phyloP scores from a whole-genome alignment of 92 coral and sea anemone species.

The Heteractis magnifica region DNA sequence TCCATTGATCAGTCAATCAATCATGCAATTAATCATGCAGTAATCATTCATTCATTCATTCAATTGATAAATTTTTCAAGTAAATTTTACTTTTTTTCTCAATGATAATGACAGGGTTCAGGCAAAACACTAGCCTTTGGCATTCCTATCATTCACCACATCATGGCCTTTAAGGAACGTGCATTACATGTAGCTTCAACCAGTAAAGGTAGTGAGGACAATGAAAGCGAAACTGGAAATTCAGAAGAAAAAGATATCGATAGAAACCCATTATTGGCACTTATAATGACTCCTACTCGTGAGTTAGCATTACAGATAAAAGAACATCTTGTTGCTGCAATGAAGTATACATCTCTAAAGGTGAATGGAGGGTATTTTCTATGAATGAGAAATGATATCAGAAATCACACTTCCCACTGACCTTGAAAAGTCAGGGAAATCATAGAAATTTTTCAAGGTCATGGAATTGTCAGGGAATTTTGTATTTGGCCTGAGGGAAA shows the following conservation, averaged over 20 bases:
- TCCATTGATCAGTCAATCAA: too few species aligned
- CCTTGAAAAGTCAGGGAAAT: too few species aligned
- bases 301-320: slow-evolving; percentile 90
- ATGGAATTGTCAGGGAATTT: too few species aligned
- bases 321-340: slow-evolving; percentile 67
- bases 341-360: slow-evolving; percentile 67
- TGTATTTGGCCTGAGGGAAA: too few species aligned
- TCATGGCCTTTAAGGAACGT: slow-evolving; percentile 43
- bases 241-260: not conserved
- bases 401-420: too few species aligned
- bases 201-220: slow-evolving; percentile 8
- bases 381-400: not conserved
- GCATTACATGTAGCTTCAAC: slow-evolving; percentile 7
- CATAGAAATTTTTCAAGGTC: too few species aligned
- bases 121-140: slow-evolving; percentile 98
- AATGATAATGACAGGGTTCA: slow-evolving; percentile 65
- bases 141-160: slow-evolving; percentile 79
- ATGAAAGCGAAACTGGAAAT: not conserved
- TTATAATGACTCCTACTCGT: slow-evolving; percentile 93
- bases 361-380: slow-evolving; percentile 7
- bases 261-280: slow-evolving; percentile 53
- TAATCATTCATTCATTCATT: not conserved
- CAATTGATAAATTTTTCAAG: not conserved
- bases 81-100: not conserved
- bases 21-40: too few species aligned